phyloP scores from a whole-genome alignment of 2,888 invertebrate genomes.

The Cancer borealis region DNA sequence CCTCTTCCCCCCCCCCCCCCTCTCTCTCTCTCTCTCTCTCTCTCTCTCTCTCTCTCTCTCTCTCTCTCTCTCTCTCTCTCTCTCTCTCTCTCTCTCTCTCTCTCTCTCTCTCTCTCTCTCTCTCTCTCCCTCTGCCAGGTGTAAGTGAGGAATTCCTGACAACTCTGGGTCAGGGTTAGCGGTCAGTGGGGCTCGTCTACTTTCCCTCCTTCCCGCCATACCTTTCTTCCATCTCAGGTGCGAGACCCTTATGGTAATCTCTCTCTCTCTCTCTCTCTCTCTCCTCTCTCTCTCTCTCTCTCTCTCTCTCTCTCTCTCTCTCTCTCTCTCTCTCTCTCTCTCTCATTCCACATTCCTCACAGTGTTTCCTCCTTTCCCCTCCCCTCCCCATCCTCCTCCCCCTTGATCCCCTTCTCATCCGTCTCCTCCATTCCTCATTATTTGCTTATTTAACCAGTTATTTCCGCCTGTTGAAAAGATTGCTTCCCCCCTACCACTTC shows the following conservation, averaged over 20 bases:
- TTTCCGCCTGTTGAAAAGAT: slow-evolving; percentile 4
- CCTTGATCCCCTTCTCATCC: neutral
- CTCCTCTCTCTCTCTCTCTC: slow-evolving; percentile 39
- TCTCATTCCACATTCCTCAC: neutral
- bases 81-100: slow-evolving; percentile 20
- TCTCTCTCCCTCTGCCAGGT: slow-evolving; percentile 7
- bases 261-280: slow-evolving; percentile 39
- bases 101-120: slow-evolving; percentile 20
- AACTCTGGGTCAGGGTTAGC: slow-evolving; percentile 20
- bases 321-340: slow-evolving; percentile 38
- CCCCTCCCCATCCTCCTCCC: neutral
- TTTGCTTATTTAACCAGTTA: slow-evolving; percentile 11
- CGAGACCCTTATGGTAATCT: neutral
- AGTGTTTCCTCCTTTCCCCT: neutral
- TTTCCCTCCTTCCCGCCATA: neutral
- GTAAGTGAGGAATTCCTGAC: neutral
- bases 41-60: slow-evolving; percentile 22
- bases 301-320: slow-evolving; percentile 39
- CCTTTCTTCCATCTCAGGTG: neutral
- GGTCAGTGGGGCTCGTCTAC: neutral
- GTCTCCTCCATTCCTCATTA: neutral
- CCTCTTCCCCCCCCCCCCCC: neutral
- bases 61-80: slow-evolving; percentile 15
- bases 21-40: slow-evolving; percentile 7
- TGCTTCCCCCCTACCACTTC: neutral